These are phyloP conservation scores for Ictalurus furcatus DNA, from an alignment of 2,113 vertebrate species.

Conservation along the genomic window DNA sequence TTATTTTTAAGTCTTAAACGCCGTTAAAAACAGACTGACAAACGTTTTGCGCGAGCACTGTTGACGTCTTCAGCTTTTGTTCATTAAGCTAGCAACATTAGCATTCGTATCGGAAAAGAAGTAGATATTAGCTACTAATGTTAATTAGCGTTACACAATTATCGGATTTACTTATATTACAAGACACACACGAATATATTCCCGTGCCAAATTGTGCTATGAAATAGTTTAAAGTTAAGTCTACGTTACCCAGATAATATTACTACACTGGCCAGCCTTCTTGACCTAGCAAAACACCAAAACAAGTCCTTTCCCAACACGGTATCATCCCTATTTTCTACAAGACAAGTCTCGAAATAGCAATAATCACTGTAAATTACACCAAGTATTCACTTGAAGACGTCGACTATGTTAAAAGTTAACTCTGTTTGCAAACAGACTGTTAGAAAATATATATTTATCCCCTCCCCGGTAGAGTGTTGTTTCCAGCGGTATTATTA, in stretches of 20 bases:
- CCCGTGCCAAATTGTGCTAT: not conserved
- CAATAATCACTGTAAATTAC: not conserved
- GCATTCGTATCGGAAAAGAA: constrained; percentile 5
- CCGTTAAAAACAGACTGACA: not conserved
- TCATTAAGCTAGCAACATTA: constrained; percentile 41
- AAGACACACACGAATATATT: too few relatives aligned
- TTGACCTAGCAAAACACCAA: constrained; percentile 44
- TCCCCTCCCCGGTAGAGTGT: constrained; percentile 55
- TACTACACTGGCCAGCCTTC: constrained; percentile 17
- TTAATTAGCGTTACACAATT: not conserved
- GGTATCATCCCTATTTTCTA: not conserved
- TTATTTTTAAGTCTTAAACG: not conserved
- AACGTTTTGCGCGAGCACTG: not conserved
- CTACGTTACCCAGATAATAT: constrained; percentile 28
- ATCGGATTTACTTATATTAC: not conserved
- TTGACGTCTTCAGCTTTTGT: constrained; percentile 48
- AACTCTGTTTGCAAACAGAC: constrained; percentile 35
- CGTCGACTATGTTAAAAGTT: not conserved
- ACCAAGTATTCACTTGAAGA: constrained; percentile 26
- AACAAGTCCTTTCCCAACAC: constrained; percentile 40
- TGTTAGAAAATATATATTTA: constrained; percentile 48
- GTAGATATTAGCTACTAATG: not conserved
- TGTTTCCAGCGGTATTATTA: not conserved
- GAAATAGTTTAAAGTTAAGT: not conserved
- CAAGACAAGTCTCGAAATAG: not conserved